These are phyloP conservation scores for Apaloderma vittatum DNA, from an alignment of 2,113 vertebrate genomes.

Conservation along the genomic window DNA sequence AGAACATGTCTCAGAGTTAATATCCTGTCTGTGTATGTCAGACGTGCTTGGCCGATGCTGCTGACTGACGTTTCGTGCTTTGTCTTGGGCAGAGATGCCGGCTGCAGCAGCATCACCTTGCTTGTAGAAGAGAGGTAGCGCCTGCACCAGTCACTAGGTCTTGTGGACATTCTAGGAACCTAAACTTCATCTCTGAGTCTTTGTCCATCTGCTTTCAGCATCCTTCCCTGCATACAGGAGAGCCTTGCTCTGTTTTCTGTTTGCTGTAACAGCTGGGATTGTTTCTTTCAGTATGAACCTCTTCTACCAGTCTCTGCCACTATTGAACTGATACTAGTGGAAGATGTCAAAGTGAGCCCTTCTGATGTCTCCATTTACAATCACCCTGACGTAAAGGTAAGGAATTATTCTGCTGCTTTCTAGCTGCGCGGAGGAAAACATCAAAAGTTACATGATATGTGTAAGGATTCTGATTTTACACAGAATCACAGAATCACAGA, in stretches of 20 bases:
- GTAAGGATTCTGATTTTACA: neutral
- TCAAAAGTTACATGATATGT: neutral
- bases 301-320: constrained; percentile 85
- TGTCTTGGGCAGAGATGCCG: neutral
- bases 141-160: neutral
- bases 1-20: neutral
- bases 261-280: neutral
- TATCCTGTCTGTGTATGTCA: neutral
- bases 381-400: constrained; percentile 89
- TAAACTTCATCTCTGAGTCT: neutral
- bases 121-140: neutral
- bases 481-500: too few species aligned
- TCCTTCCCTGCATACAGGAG: neutral
- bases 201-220: neutral
- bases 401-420: neutral
- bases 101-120: neutral
- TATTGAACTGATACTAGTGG: constrained; percentile 92
- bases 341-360: constrained; percentile 90
- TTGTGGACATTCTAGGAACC: neutral
- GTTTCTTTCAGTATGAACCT: constrained; percentile 78
- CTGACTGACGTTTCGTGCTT: neutral
- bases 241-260: neutral
- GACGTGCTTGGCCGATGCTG: neutral
- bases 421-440: neutral
- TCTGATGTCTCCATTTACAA: constrained; percentile 88